phyloP scores from a whole-genome alignment of 2,797 vertebrate species.

The Hydrocynus forskahlii region DNA sequence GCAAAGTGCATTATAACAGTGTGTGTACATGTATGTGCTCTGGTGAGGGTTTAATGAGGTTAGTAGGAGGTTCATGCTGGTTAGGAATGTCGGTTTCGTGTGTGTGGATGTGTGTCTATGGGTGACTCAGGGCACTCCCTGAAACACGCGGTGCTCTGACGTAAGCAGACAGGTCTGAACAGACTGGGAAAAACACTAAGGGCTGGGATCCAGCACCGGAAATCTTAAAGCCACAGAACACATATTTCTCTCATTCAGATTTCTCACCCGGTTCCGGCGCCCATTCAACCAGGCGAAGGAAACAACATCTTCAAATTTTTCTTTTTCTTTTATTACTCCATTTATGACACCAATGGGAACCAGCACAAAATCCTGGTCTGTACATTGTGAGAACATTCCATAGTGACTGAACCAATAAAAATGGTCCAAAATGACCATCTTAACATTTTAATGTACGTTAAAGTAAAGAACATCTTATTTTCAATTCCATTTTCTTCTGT shows the following conservation, averaged over 20 bases:
- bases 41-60: conserved; percentile 34
- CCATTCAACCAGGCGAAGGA: background rate
- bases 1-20: conserved; percentile 16
- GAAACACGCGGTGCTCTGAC: conserved; percentile 69
- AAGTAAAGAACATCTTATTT: background rate
- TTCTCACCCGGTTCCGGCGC: background rate
- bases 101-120: conserved; percentile 33
- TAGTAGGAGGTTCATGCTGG: conserved; percentile 65
- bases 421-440: background rate
- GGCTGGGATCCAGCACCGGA: conserved; percentile 73
- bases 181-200: conserved; percentile 76
- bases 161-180: conserved; percentile 73
- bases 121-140: conserved; percentile 79
- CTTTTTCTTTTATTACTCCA: background rate
- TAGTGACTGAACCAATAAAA: background rate
- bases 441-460: background rate
- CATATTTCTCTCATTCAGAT: background rate
- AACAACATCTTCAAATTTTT: background rate
- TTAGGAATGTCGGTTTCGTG: conserved; percentile 71
- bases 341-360: background rate
- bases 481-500: too few relatives aligned
- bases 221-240: conserved; percentile 60
- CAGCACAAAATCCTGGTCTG: background rate
- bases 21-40: conserved; percentile 12
- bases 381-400: background rate